Base-by-base conservation (phyloP, 2,797 vertebrate species). In the Sus cebifrons region DNA sequence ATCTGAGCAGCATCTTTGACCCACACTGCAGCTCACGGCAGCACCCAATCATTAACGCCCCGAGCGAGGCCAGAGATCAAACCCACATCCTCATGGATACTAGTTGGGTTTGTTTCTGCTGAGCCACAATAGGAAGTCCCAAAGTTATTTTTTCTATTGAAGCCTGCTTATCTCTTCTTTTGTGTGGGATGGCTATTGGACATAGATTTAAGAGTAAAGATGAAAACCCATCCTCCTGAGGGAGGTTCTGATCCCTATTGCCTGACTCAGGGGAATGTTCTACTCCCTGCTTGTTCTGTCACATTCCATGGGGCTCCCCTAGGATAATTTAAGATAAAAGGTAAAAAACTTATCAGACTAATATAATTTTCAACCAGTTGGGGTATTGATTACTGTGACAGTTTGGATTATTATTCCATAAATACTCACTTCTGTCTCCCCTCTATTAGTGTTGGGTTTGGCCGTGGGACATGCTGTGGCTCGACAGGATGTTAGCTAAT, bases 261-360 rank as follows among this genome's bases (percentile, higher is more conserved):
- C 62, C 56, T 49, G 18, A 90, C 17, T 71, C 60, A 4, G 12
- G 6, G 32, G 84, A 29, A 17, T 87, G 58, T 62, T 29, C 84
- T 20, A 29, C 11, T 10, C 1, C 40, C 87, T 64, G 0, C 15
- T 40, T 81, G 9, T 60, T 75, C 8, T 62, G 18, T 62, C 49
- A 18, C 52, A 68, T 62, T 36, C 62, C 73, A 40, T 15, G 3
- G 23, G 89, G 83, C n/a, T 84, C 52, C 49, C 85, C 21, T 86
- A 79, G 17, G 16, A 56, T 89, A 9, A 40, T 27, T 86, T 83
- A 79, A 89, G 54, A 49, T 86, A 89, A 93, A 86, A 92, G 21
- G 2, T 74, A 52, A 49, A 49, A 10, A 49, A 6, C 23, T 56
- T 86, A 32, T n/a, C 17, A 67, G 70, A 85, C 11, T 13, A 56